phyloP scores from a whole-genome alignment of 2,113 vertebrate genomes.

The Melanerpes formicivorus region DNA sequence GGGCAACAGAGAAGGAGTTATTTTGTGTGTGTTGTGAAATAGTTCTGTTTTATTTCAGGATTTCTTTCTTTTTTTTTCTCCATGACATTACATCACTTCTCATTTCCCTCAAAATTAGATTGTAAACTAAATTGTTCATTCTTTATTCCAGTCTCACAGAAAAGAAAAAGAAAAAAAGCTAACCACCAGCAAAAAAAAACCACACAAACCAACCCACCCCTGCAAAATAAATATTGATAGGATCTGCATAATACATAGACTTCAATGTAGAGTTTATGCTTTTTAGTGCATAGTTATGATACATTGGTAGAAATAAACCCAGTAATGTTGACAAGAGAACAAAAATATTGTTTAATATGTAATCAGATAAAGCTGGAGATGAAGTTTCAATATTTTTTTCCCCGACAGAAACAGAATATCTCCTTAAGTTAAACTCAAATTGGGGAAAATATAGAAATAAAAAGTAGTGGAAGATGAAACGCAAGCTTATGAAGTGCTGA shows the following conservation, averaged over 20 bases:
- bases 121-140: conserved; percentile 49
- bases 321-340: neutral
- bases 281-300: neutral
- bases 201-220: no score
- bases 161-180: neutral
- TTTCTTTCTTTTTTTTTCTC: conserved; percentile 32
- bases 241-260: neutral
- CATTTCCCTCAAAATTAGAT: conserved; percentile 70
- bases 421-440: neutral
- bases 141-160: conserved; percentile 23
- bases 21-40: conserved; percentile 24
- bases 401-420: neutral
- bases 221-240: neutral
- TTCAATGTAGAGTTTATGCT: neutral
- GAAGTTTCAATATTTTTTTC: neutral
- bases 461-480: neutral
- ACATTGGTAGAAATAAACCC: conserved; percentile 1
- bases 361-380: neutral
- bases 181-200: neutral
- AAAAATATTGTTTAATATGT: neutral
- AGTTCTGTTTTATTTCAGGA: conserved; percentile 58
- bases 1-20: neutral
- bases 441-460: neutral
- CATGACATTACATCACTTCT: conserved; percentile 61
- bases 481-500: neutral